These are phyloP conservation scores for Thalpophila matura DNA, from an alignment of 2,888 invertebrate genomes.

Conservation along the genomic window DNA sequence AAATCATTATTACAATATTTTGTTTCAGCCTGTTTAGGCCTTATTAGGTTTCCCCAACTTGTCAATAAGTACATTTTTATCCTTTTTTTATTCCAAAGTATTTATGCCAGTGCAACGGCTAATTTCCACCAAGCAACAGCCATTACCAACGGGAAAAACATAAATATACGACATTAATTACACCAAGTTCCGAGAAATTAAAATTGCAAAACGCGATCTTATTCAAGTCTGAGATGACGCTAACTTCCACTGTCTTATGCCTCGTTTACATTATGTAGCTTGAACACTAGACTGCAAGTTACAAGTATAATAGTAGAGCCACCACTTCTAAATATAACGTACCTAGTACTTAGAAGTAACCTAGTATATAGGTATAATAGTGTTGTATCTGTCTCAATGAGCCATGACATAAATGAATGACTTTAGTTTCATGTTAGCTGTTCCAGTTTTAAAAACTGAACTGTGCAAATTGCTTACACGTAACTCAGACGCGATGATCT, in stretches of 20 bases:
- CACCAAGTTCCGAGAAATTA: constrained; percentile 36
- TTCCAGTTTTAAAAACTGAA: no score
- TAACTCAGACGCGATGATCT: no score
- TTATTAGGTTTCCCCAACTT: no score
- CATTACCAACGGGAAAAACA: constrained; percentile 35
- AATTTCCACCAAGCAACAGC: constrained; percentile 14
- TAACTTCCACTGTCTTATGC: constrained; percentile 48
- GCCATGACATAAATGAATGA: no score
- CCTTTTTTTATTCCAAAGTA: neutral
- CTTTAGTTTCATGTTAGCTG: no score
- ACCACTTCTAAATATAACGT: no score
- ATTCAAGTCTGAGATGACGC: constrained; percentile 44
- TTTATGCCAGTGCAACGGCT: neutral
- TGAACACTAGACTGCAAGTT: neutral
- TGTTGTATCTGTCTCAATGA: no score
- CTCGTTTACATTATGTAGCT: constrained; percentile 24
- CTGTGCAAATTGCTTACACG: no score
- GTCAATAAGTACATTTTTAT: neutral
- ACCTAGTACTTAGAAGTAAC: no score
- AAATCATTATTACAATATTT: no score
- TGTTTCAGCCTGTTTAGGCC: no score
- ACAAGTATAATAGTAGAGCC: neutral
- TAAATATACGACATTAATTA: constrained; percentile 47
- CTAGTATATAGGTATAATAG: no score
- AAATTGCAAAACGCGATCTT: constrained; percentile 47